Evolutionary conservation across 2,113 vertebrate species (phyloP), one percentile per base, ranked within the genome.

Genomic region (Tenebrosternarchus preto): DNA sequence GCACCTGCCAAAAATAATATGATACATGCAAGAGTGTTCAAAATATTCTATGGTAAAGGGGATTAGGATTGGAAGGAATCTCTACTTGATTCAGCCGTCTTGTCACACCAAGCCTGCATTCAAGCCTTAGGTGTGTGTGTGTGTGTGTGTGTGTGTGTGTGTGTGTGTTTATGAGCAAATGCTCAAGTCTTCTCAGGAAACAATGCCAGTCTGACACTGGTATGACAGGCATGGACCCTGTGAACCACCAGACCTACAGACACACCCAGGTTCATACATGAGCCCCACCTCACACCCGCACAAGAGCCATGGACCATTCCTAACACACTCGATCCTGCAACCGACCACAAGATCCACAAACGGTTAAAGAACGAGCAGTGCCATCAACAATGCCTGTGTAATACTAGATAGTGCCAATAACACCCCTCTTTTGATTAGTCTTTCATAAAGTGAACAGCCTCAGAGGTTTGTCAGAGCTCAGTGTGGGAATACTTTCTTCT

Each of bases 11-110:
- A 36, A 43, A 46, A 57, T 46, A 80, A 74, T 1, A 15, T 80
- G 79, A 80, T 80, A 68, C 17, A 24, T 25, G 61, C 75, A 72
- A 80, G 71, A 80, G 60, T 68, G 75, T 67, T 74, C 27, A 11
- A 59, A 75, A 73, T 27, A 73, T 31, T 64, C 69, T 55, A 50
- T 31, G 12, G 33, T 46, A 67, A 59, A 31, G 25, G 61, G 71
- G 43, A 33, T 67, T 12, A 31, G 57, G 71, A 71, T 31, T 22
- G 15, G 25, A 33, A 67, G 33, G 61, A 75, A 80, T 67, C 57
- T 43, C 17, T 29, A 57, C 29, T 36, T 73, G 2, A 80, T 36
- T 73, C 50, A 8, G 59, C 33, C 19, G 5, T 69, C 6, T 46
- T 66, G 43, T 70, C 66, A 46, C 53, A 78, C 33, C 36, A 69